Evolutionary conservation across 2,113 vertebrate genomes (phyloP), one percentile per base, ranked within the genome.

Genomic region (Alethe castanea): DNA sequence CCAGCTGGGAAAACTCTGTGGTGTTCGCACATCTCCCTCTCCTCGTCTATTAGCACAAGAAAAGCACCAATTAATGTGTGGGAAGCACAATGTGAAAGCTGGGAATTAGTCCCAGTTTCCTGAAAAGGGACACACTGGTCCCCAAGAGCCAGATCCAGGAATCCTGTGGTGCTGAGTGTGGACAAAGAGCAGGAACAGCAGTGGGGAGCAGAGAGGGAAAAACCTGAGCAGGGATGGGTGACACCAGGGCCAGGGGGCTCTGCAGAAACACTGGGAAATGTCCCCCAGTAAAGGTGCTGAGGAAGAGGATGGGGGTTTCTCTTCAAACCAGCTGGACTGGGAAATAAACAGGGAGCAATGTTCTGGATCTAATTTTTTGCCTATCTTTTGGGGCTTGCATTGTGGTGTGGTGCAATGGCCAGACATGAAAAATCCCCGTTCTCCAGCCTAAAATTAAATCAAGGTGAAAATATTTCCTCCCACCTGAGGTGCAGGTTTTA

Each of bases 171-270:
- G 12, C 56, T 47, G 42, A 23, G 35, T 22, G 12, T 6, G 2
- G 4, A 19, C 56, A 12, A 47, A 47, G 36, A 74, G 40, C 60
- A 53, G 56, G 47, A 29, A 3, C 28, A 57, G 65, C 67, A 36
- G 19, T 10, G 29, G 52, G 42, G 60, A 81, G 14, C 0, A 9
- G 20, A 8, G 40, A 48, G 14, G 42, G 50, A 81, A 20, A 20
- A 53, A 42, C 14, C 10, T 0, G 2, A 9, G n/a, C 8, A 18
- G 61, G 35, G n/a, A 36, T 6, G 0, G 0, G 29, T 35, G 77
- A 33, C 33, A 28, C 23, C 0, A 4, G 20, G 48, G 44, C 44
- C 1, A 2, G 4, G 40, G 4, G 5, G 14, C 73, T 60, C 42
- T 57, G 42, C 50, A 57, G 82, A 57, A 92, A 17, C 9, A 8